phyloP scores from a whole-genome alignment of 2,113 vertebrate genomes.

The Argyrosomus japonicus region DNA sequence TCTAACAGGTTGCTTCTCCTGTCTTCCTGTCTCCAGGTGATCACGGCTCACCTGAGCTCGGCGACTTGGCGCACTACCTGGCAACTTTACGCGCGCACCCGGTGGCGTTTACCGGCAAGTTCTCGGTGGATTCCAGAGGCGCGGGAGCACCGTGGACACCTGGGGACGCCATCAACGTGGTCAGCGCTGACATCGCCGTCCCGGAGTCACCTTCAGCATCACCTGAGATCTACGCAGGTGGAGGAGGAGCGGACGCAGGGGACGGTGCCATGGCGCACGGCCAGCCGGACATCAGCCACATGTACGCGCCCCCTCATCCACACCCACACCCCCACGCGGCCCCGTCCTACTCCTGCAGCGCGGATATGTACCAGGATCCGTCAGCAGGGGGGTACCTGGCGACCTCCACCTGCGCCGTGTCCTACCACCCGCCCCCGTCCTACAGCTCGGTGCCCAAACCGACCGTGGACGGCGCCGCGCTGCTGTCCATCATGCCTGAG shows the following conservation, averaged over 20 bases:
- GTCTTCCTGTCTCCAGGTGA: constrained; percentile 39
- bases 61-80: constrained; percentile 80
- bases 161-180: constrained; percentile 89
- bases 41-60: constrained; percentile 41
- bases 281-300: constrained; percentile 90
- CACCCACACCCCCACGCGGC: constrained; percentile 83
- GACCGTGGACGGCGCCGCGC: constrained; percentile 82
- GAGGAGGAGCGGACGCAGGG: constrained; percentile 58
- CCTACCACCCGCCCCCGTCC: constrained; percentile 86
- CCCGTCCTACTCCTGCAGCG: constrained; percentile 87
- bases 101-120: constrained; percentile 91
- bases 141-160: constrained; percentile 86
- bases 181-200: constrained; percentile 88
- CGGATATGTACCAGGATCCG: constrained; percentile 90
- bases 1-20: background rate
- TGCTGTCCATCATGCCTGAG: constrained; percentile 91
- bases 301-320: constrained; percentile 87
- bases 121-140: constrained; percentile 90
- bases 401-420: constrained; percentile 84
- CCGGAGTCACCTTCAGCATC: constrained; percentile 81
- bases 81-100: constrained; percentile 85
- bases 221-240: constrained; percentile 73
- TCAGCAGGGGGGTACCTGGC: constrained; percentile 84
- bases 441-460: constrained; percentile 88
- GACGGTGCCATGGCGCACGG: constrained; percentile 88